A percentile compares a stretch with the other conserved stretches of the same genome.
Evolutionary conservation across 2,113 vertebrate genomes (phyloP).

Genomic region (Cavia porcellus): DNA sequence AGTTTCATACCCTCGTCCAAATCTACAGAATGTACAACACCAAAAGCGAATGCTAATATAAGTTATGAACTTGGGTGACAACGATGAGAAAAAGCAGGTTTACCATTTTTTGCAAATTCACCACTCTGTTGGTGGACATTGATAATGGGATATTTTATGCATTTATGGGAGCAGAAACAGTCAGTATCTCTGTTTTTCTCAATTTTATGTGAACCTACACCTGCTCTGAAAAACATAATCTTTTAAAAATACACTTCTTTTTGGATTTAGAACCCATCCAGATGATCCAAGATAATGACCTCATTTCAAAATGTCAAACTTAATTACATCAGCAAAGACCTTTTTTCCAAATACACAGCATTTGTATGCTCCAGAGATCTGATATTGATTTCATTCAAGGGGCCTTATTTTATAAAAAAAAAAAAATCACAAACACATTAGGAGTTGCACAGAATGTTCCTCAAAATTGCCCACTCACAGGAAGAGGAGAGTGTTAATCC

Average conservation of each 20-base stretch:
- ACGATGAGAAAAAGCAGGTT: neutral
- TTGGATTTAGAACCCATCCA: neutral
- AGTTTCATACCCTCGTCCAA: neutral
- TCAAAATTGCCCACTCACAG: neutral
- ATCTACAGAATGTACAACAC: neutral
- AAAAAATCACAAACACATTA: neutral
- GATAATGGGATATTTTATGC: neutral
- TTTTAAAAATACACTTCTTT: neutral
- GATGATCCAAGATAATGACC: neutral
- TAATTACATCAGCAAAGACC: neutral
- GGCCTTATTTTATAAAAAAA: neutral
- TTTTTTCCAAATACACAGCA: neutral
- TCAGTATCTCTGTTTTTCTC: neutral
- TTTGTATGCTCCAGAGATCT: neutral
- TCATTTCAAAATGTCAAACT: constrained; percentile 11
- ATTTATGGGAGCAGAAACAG: too few species aligned
- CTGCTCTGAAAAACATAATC: neutral
- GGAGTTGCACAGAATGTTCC: neutral
- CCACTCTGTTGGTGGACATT: neutral
- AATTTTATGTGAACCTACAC: neutral
- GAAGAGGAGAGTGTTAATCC: neutral
- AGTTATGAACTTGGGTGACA: neutral
- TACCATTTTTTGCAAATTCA: neutral
- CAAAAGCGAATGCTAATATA: neutral
- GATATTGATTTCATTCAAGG: neutral